These are phyloP conservation scores for Drosophila bifasciata DNA, from an alignment of 1,140 invertebrate species.

Conservation along the genomic window DNA sequence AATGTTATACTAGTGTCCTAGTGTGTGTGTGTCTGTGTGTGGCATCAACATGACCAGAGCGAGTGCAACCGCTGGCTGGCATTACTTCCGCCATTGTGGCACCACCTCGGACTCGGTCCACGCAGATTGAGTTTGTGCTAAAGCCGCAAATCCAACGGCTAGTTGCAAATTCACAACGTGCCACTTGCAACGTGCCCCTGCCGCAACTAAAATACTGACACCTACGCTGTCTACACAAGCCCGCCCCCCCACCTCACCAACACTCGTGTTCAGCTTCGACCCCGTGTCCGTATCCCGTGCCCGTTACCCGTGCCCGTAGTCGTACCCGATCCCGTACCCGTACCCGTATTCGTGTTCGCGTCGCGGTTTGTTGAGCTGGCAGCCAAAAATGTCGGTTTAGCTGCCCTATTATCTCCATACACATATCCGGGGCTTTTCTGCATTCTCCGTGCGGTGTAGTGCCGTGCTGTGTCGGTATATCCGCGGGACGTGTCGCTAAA, in stretches of 20 bases:
- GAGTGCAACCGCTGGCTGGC: slow-evolving; percentile 47
- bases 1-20: background rate
- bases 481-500: slow-evolving; percentile 48
- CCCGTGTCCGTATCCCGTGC: slow-evolving; percentile 2
- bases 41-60: slow-evolving; percentile 52
- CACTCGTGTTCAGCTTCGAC: background rate
- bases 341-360: slow-evolving; percentile 35
- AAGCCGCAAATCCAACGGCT: slow-evolving; percentile 68
- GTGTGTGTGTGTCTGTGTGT: slow-evolving; percentile 22
- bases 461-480: slow-evolving; percentile 8
- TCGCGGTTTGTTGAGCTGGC: slow-evolving; percentile 55
- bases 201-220: slow-evolving; percentile 62
- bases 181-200: slow-evolving; percentile 56
- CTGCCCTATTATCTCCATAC: slow-evolving; percentile 63
- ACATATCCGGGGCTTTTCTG: slow-evolving; percentile 7
- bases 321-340: slow-evolving; percentile 15
- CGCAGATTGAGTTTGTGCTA: slow-evolving; percentile 44
- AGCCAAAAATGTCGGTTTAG: slow-evolving; percentile 70
- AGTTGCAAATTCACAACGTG: slow-evolving; percentile 73
- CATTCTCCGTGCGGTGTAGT: slow-evolving; percentile 2
- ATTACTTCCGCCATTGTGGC: slow-evolving; percentile 35
- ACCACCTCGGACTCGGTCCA: slow-evolving; percentile 23
- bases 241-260: background rate
- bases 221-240: slow-evolving; percentile 36
- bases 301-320: background rate